Evolutionary conservation across 2,113 vertebrate species (phyloP), one percentile per base, ranked within the genome.

Genomic region (Synodontis membranacea): DNA sequence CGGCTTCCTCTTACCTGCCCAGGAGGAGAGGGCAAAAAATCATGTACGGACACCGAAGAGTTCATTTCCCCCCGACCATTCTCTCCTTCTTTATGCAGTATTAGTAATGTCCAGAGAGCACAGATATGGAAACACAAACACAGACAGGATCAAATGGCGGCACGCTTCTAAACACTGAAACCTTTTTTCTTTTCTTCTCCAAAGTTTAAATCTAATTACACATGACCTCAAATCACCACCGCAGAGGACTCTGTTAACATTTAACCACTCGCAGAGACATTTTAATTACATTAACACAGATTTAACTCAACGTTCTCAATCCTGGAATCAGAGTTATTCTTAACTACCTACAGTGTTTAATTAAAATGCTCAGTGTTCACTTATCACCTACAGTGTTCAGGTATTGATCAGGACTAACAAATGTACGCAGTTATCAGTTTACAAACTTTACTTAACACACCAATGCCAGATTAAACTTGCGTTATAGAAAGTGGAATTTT

Each of bases 1-100:
- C 42, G 17, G 60, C 25, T 76, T 83, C 31, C 54, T 92, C 64
- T 25, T 89, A 93, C 94, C 94, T 94, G 92, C 72, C 15, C 48
- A 10, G 48, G 74, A 66, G 86, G 50, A 70, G 31, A 70, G 46
- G 66, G 6, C 10, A 31, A 78, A 11, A n/a, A 23, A 2, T 78
- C 42, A 76, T 17, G 39, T 25, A 48, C 50, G 39, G 3, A 42
- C 56, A 28, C 56, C 2, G 58, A 66, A 21, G 50, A 80, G 50
- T 50, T 34, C 11, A 23, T 54, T 37, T 62, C 7, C 34, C 34
- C 0, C 14, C 8, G 5, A 62, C 3, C 25, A n/a, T 14, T 17
- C 34, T 15, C 9, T 62, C 15, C 12, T 34, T 50, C n/a, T 31
- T 78, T 6, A n/a, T 17, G 46, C n/a, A 6, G 39, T 9, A 5